Conservation (phyloP, 2,113 vertebrate species). For the Anas platyrhynchos region DNA sequence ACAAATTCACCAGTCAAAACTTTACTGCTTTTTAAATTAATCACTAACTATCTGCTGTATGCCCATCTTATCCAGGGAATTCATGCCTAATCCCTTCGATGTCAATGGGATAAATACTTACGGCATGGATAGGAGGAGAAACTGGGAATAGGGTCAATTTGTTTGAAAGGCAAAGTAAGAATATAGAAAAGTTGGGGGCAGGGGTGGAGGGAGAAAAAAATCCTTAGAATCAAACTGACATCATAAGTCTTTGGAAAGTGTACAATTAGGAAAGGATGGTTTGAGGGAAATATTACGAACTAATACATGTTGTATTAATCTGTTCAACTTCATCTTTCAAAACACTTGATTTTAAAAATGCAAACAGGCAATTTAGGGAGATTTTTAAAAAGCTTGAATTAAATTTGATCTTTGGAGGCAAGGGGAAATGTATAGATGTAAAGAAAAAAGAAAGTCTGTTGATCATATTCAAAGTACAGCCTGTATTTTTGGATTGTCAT, state of each 20-base stretch:
- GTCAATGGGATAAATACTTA: background rate
- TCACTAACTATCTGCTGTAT: background rate
- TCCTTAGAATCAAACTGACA: background rate
- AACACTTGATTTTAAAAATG: constrained; percentile 9
- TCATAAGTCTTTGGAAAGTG: background rate
- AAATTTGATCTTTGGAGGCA: constrained; percentile 4
- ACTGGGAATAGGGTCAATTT: background rate
- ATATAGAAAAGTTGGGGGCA: background rate
- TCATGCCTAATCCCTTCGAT: background rate
- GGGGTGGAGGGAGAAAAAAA: background rate
- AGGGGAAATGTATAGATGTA: constrained; percentile 16
- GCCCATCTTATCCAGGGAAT: background rate
- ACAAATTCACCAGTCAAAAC: background rate
- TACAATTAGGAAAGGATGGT: background rate
- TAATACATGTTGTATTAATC: background rate
- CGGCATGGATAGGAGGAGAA: background rate
- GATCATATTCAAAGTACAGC: constrained; percentile 61
- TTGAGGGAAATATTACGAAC: background rate
- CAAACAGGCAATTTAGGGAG: background rate
- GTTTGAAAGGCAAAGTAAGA: background rate
- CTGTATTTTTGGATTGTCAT: constrained; percentile 74
- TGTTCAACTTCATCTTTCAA: background rate
- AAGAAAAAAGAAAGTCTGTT: background rate
- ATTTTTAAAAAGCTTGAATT: constrained; percentile 1
- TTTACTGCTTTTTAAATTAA: background rate